Evolutionary conservation across 2,797 vertebrate genomes (phyloP).

Genomic region (Ataeniobius toweri): DNA sequence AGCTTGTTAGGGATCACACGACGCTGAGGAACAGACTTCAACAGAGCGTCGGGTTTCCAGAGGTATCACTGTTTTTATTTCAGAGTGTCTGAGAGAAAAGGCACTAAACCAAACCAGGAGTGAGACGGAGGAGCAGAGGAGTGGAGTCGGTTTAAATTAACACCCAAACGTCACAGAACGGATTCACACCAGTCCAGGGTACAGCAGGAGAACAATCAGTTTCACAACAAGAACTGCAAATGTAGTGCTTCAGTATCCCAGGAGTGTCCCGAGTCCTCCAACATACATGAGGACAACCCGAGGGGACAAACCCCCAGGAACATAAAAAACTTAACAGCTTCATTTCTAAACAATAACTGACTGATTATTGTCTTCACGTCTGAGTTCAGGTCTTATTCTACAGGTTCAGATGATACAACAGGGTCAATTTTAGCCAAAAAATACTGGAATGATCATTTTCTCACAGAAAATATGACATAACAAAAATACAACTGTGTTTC

Average conservation of each 20-base stretch:
- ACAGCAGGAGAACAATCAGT: neutral
- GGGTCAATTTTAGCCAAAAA: neutral
- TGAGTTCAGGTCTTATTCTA: neutral
- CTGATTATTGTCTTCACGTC: neutral
- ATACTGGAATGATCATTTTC: neutral
- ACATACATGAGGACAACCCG: neutral
- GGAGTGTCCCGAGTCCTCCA: neutral
- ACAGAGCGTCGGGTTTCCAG: slow-evolving; percentile 29
- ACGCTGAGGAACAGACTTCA: slow-evolving; percentile 9
- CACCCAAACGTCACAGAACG: slow-evolving; percentile 31
- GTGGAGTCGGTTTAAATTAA: slow-evolving; percentile 42
- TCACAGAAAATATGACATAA: neutral
- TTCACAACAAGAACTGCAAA: slow-evolving; percentile 9
- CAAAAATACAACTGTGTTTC: neutral
- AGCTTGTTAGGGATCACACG: neutral
- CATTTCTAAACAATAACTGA: slow-evolving; percentile 6
- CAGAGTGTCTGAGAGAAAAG: slow-evolving; percentile 81
- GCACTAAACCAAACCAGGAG: slow-evolving; percentile 83
- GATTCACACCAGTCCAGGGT: neutral
- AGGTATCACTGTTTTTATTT: slow-evolving; percentile 84
- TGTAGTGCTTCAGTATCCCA: neutral
- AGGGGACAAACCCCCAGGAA: neutral
- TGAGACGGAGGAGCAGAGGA: slow-evolving; percentile 45
- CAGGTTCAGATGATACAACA: neutral
- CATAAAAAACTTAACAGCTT: neutral